Evolutionary conservation across 2,113 vertebrate genomes (phyloP).

Genomic region (Oplegnathus fasciatus): DNA sequence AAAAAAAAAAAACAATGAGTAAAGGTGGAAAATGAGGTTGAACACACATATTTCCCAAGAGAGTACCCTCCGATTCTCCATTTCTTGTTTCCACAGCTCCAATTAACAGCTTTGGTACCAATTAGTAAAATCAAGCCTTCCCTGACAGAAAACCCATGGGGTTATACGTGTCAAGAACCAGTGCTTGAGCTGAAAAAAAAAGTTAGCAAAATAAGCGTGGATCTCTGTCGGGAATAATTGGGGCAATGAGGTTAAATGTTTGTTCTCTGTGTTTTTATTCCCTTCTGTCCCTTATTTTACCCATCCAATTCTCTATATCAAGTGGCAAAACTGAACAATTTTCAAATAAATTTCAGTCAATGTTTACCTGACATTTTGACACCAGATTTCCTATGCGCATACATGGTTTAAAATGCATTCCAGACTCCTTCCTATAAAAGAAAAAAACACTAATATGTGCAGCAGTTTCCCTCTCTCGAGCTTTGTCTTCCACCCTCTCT

Average conservation of each 20-base stretch:
- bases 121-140: slow-evolving; percentile 81
- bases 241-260: slow-evolving; percentile 58
- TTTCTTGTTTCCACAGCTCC: slow-evolving; percentile 78
- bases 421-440: not conserved
- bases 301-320: not conserved
- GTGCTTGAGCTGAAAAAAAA: slow-evolving; percentile 45
- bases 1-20: slow-evolving; percentile 48
- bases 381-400: not conserved
- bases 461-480: not conserved
- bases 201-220: slow-evolving; percentile 43
- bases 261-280: slow-evolving; percentile 45
- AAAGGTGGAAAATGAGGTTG: slow-evolving; percentile 77
- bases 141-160: slow-evolving; percentile 72
- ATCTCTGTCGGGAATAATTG: slow-evolving; percentile 50
- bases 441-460: not conserved
- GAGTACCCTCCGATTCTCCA: slow-evolving; percentile 56
- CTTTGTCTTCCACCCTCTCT: slow-evolving; percentile 20
- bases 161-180: slow-evolving; percentile 71
- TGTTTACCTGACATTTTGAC: slow-evolving; percentile 27
- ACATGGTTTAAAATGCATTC: slow-evolving; percentile 13
- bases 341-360: not conserved
- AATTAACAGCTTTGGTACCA: slow-evolving; percentile 82
- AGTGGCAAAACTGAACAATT: not conserved
- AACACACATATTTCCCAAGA: slow-evolving; percentile 74
- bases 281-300: slow-evolving; percentile 3